Base-by-base conservation (phyloP, 2,888 invertebrate genomes). In the Odontocolon sp. region DNA sequence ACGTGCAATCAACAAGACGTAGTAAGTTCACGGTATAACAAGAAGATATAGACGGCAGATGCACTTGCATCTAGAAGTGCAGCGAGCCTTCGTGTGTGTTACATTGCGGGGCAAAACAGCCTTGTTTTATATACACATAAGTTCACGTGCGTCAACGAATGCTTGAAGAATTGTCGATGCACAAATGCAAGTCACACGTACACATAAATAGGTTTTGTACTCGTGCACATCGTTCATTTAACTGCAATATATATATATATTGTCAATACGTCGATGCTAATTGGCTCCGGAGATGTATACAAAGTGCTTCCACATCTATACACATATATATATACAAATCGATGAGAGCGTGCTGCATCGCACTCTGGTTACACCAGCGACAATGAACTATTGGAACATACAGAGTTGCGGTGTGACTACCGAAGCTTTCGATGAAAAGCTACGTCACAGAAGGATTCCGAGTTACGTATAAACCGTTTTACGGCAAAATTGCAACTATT, bases 121-220 rank as follows among this genome's bases (percentile, higher is more conserved):
- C 38, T 18, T 21, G 36, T 21, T n/a, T n/a, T 33, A 47, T 18
- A 63, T 47, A 61, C 9, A 33, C 21, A 33, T 56, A 11, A 21
- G 33, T n/a, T 75, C 52, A 42, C 64, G 45, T 75, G 75, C 75
- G 75, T 75, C 70, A 70, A 66, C 59, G 64, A 40, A 57, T 54
- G 47, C 28, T 42, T 14, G 26, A 42, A 28, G 50, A 50, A 59
- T 21, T 16, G 45, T 59, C 42, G 70, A 69, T 64, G 54, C 56
- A 31, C 8, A 28, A 18, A 31, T 45, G 11, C 31, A 9, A 21
- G 67, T 47, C 63, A 36, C 63, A 47, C 31, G 21, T 11, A 33
- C 18, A 23, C n/a, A 11, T 31, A 18, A 21, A 33, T 5, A 5
- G 8, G n/a, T n/a, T 18, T 33, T 45, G 45, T 63, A 33, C 11